phyloP scores from a whole-genome alignment of 2,888 invertebrate genomes.

The Chrysodeixis includens region DNA sequence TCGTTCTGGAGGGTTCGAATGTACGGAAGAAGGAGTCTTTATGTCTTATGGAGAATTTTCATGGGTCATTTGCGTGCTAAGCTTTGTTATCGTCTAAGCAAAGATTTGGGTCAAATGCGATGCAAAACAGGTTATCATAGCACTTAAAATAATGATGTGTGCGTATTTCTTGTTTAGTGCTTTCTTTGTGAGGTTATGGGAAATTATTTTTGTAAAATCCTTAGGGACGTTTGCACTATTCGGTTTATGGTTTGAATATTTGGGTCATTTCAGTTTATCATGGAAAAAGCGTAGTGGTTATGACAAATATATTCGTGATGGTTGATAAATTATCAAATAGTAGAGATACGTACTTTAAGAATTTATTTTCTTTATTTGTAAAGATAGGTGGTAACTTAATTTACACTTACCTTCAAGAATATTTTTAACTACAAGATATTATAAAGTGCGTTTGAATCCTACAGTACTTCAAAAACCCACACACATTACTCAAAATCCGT shows the following conservation, averaged over 20 bases:
- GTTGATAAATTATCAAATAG: neutral
- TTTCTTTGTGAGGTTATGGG: neutral
- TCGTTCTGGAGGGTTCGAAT: slow-evolving; percentile 34
- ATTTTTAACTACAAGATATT: too few relatives aligned
- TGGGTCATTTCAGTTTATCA: neutral
- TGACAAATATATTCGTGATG: neutral
- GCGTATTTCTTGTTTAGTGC: slow-evolving; percentile 1
- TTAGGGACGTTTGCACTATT: neutral
- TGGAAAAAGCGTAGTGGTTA: neutral
- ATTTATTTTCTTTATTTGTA: too few relatives aligned
- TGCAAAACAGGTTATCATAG: slow-evolving; percentile 9
- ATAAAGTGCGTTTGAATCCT: neutral
- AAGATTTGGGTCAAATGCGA: slow-evolving; percentile 16
- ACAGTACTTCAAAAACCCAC: neutral
- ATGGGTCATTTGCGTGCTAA: slow-evolving; percentile 18
- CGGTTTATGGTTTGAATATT: neutral
- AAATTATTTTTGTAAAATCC: slow-evolving; percentile 3
- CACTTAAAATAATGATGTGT: slow-evolving; percentile 5
- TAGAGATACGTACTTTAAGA: too few relatives aligned
- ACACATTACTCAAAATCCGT: neutral
- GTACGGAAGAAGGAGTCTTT: slow-evolving; percentile 26
- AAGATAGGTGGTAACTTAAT: too few relatives aligned
- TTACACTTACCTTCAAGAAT: too few relatives aligned
- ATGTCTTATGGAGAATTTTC: slow-evolving; percentile 33
- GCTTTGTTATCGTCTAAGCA: slow-evolving; percentile 9